A percentile compares a stretch with the other conserved stretches of the same genome.
phyloP scores from a whole-genome alignment of 2,113 vertebrate genomes.

The Synodontis membranacea region DNA sequence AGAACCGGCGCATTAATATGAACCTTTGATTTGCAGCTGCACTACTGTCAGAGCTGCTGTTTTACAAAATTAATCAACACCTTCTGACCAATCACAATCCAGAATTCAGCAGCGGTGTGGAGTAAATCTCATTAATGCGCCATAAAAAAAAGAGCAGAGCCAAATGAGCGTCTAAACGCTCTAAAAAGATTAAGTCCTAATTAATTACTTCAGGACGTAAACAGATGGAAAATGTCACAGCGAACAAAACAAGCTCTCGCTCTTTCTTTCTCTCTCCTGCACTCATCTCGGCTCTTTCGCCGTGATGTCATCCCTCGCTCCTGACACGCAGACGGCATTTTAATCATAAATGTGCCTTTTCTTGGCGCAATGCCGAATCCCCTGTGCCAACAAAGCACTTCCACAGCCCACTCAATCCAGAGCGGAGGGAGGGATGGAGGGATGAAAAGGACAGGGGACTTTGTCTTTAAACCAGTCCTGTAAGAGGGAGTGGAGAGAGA shows the following conservation, averaged over 20 bases:
- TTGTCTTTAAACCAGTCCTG: not conserved
- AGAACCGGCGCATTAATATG: not conserved
- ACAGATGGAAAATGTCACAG: constrained; percentile 42
- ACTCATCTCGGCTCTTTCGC: not conserved
- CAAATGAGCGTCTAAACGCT: constrained; percentile 35
- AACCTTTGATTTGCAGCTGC: not conserved
- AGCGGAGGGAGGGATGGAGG: constrained; percentile 24
- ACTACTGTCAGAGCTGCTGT: not conserved
- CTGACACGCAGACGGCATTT: constrained; percentile 62
- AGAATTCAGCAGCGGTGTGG: not conserved
- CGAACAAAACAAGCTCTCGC: constrained; percentile 34
- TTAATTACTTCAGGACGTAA: constrained; percentile 41
- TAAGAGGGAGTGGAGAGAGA: not conserved
- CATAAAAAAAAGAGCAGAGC: not conserved
- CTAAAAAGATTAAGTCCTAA: constrained; percentile 43
- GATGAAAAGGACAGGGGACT: not conserved
- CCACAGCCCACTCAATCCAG: constrained; percentile 61
- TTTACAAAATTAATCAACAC: not conserved
- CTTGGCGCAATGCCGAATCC: constrained; percentile 57
- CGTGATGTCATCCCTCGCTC: constrained; percentile 43
- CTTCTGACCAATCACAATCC: not conserved
- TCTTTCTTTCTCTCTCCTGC: constrained; percentile 5
- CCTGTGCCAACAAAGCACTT: constrained; percentile 62
- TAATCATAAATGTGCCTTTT: constrained; percentile 61
- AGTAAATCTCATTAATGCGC: constrained; percentile 37